phyloP scores from a whole-genome alignment of 2,888 invertebrate genomes.

The Parasteatoda lunata region DNA sequence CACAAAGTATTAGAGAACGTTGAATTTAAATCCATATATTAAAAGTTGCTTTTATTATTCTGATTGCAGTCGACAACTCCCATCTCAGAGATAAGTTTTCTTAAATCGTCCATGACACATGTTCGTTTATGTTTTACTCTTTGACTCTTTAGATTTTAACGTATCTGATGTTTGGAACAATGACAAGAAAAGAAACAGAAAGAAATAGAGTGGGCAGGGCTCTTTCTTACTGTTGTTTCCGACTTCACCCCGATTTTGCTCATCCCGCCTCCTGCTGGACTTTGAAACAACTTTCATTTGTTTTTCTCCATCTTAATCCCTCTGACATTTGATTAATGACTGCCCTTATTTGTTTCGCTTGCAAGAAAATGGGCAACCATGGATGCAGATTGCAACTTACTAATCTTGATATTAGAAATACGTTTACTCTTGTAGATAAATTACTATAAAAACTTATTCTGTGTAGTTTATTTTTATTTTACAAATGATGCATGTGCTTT shows the following conservation, averaged over 20 bases:
- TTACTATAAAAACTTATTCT: too few species aligned
- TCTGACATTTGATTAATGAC: conserved; percentile 55
- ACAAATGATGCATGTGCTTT: too few species aligned
- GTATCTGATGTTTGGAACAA: conserved; percentile 17
- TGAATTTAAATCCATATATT: too few species aligned
- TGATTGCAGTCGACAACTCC: conserved; percentile 9
- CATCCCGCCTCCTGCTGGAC: background rate
- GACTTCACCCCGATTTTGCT: background rate
- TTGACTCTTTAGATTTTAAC: conserved; percentile 40
- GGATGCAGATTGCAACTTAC: too few species aligned
- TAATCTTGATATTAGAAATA: too few species aligned
- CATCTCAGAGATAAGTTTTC: conserved; percentile 19
- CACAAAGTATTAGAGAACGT: too few species aligned
- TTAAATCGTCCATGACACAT: conserved; percentile 47
- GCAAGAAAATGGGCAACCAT: background rate
- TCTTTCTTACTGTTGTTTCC: conserved; percentile 1
- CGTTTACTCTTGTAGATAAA: too few species aligned
- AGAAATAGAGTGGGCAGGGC: background rate
- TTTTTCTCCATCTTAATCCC: conserved; percentile 33
- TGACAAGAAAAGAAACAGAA: background rate
- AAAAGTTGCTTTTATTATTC: background rate
- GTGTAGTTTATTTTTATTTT: too few species aligned
- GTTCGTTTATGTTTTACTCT: conserved; percentile 26
- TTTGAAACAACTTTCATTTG: conserved; percentile 27
- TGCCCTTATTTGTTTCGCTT: conserved; percentile 14